Percentiles rank a stretch among this genome's conserved stretches.
These are phyloP conservation scores for Lophura nycthemera DNA, from an alignment of 2,113 vertebrate genomes.

Conservation along the genomic window DNA sequence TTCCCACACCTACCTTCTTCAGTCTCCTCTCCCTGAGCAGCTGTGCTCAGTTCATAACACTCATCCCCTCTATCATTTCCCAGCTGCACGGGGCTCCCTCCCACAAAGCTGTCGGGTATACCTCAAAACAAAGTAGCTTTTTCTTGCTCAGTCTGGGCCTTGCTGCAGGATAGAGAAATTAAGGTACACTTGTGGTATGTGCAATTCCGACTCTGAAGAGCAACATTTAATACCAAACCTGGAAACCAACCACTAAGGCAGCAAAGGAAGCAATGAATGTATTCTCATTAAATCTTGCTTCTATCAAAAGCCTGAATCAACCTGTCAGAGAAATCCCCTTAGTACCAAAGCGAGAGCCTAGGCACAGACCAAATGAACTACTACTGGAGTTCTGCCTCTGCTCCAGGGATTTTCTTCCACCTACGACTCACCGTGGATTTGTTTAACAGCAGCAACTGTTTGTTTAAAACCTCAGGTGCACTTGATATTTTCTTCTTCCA, in stretches of 20 bases:
- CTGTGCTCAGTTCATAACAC: background rate
- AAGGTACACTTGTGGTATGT: background rate
- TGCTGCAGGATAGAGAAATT: background rate
- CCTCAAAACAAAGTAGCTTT: background rate
- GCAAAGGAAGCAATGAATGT: constrained; percentile 7
- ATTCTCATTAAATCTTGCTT: constrained; percentile 30
- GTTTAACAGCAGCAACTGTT: constrained; percentile 36
- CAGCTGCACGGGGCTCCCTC: too few relatives aligned
- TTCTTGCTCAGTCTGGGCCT: background rate
- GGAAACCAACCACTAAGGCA: background rate
- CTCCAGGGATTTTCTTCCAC: constrained; percentile 39
- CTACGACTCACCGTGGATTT: constrained; percentile 30
- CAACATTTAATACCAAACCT: background rate
- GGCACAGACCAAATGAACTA: background rate
- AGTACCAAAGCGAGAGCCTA: constrained; percentile 11
- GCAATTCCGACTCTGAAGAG: background rate
- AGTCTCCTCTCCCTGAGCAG: background rate
- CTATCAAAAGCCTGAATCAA: constrained; percentile 37
- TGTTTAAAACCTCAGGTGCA: constrained; percentile 56
- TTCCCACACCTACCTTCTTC: background rate
- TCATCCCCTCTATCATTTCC: too few relatives aligned
- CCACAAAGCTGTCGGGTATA: background rate
- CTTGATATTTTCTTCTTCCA: constrained; percentile 31
- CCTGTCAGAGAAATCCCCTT: constrained; percentile 49
- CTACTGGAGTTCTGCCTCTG: constrained; percentile 3